Evolutionary conservation across 2,888 invertebrate genomes (phyloP), one percentile per base, ranked within the genome.

Genomic region (Tanytarsus gracilentus): DNA sequence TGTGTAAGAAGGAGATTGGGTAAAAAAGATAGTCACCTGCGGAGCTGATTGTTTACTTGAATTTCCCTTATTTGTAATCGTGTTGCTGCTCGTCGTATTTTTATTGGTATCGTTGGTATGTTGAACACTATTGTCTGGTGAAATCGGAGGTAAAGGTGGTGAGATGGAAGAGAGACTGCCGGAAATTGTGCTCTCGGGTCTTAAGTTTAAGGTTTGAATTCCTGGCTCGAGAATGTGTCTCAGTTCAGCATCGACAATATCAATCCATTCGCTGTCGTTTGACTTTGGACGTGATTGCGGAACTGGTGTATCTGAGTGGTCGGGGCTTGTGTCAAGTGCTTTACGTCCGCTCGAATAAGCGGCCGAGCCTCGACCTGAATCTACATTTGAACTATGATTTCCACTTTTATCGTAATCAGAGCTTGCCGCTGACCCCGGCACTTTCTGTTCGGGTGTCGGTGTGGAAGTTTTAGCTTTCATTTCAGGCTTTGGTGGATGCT

Each of bases 291-390:
- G 56, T 60, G 50, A 36, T 49, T 60, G 60, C 16, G 60, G 60
- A 16, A 63, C 25, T 5, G 75, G 75, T 9, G 78, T 77, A 67
- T 82, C 81, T 0, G 80, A 73, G 26, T 69, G 78, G 66, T 82
- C 82, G 2, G 78, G 79, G 39, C 79, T 80, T 1, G 80, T 78
- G 66, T 81, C 80, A 30, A 72, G 77, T 6, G 76, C 71, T 66
- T 83, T 74, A 63, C 85, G 73, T 2, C 85, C 86, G 67, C 86
- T 86, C 36, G 86, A 86, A 71, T 86, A 86, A 48, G 86, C 85
- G 5, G 86, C 86, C 69, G 86, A 86, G n/a, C 87, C 87, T 64
- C 87, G 76, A 16, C 87, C 87, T 0, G 86, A 87, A 71, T 88
- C 87, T 21, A 85, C 85, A 69, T 86, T 86, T 0, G 85, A 86